A percentile compares a stretch with the other conserved stretches of the same genome.
phyloP scores from a whole-genome alignment of 2,797 vertebrate species.

The Premnoplex brunnescens region DNA sequence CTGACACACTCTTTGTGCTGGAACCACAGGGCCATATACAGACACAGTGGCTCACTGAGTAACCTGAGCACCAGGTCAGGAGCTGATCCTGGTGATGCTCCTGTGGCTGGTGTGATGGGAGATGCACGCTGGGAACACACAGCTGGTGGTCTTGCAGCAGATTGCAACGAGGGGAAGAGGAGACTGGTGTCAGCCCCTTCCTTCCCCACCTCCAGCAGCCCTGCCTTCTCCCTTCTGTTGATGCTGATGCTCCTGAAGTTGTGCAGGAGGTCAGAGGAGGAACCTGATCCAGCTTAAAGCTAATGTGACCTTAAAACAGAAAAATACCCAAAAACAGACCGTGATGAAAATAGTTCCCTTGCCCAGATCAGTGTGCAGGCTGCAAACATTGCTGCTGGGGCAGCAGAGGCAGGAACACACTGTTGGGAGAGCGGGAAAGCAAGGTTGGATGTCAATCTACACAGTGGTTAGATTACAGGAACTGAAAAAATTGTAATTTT shows the following conservation, averaged over 20 bases:
- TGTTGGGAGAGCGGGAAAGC: not conserved
- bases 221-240: not conserved
- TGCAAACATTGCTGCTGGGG: not conserved
- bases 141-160: rapidly evolving
- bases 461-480: not conserved
- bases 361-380: not conserved
- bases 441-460: not conserved
- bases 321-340: not conserved
- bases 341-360: not conserved
- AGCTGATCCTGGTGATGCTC: not conserved
- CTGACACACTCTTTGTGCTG: not conserved
- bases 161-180: rapidly evolving
- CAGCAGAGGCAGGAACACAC: not conserved
- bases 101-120: rapidly evolving
- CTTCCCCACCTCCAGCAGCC: not conserved
- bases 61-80: not conserved
- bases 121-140: rapidly evolving
- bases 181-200: not conserved
- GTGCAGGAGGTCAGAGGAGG: not conserved
- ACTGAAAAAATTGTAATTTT: not conserved
- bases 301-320: not conserved
- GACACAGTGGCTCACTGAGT: rapidly evolving
- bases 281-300: not conserved
- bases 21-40: rapidly evolving
- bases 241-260: not conserved